Evolutionary conservation across 2,888 invertebrate species (phyloP).

Genomic region (Danaus chrysippus): DNA sequence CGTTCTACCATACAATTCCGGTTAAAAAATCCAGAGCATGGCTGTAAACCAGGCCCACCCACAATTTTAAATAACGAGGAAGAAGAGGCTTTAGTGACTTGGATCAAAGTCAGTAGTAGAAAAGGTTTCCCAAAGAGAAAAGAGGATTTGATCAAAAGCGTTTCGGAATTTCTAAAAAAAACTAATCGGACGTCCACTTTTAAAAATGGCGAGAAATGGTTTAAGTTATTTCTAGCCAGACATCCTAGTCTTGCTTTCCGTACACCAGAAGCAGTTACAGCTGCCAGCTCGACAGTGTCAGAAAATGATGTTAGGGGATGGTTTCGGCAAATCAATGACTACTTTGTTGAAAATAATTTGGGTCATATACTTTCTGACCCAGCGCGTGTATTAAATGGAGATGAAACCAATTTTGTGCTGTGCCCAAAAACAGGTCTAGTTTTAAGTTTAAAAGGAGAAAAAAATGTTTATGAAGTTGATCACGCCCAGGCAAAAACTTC

Average conservation of each 20-base stretch:
- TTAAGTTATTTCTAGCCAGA: conserved; percentile 39
- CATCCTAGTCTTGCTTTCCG: conserved; percentile 36
- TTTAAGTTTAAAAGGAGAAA: conserved; percentile 33
- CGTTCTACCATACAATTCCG: conserved; percentile 24
- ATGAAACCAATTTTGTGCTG: conserved; percentile 34
- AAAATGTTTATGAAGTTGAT: conserved; percentile 51
- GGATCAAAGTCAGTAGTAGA: conserved; percentile 38
- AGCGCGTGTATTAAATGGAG: background rate
- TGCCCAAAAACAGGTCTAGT: conserved; percentile 36
- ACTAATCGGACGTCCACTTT: conserved; percentile 16
- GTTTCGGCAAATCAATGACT: conserved; percentile 37
- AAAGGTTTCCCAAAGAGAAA: conserved; percentile 44
- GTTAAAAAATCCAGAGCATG: conserved; percentile 18
- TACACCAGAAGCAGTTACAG: conserved; percentile 42
- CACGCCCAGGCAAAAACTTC: conserved; percentile 43
- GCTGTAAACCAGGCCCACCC: conserved; percentile 22
- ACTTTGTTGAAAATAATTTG: conserved; percentile 31
- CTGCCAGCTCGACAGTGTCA: conserved; percentile 41
- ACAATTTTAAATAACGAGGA: conserved; percentile 32
- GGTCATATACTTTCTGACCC: background rate
- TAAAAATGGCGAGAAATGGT: conserved; percentile 41
- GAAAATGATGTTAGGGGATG: conserved; percentile 38
- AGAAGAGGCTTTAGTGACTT: conserved; percentile 39
- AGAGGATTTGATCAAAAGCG: conserved; percentile 34
- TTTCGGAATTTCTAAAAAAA: conserved; percentile 36